Evolutionary conservation across 2,113 vertebrate species (phyloP), one percentile per base, ranked within the genome.

Genomic region (Nyctibius bracteatus): DNA sequence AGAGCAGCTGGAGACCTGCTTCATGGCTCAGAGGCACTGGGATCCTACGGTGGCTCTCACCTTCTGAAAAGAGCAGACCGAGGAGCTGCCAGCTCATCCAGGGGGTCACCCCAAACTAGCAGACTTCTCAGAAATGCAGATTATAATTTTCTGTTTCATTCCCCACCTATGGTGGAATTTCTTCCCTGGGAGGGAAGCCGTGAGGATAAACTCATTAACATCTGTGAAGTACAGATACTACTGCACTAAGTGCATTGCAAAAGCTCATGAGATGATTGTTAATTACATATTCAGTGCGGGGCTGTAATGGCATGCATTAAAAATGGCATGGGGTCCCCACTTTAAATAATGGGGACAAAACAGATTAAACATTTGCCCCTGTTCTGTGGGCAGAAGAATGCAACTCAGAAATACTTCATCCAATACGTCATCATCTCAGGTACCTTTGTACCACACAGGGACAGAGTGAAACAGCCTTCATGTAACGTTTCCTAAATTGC

Each of bases 151-250:
- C 58, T 33, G 3, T 39, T 80, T 88, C 70, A 52, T 88, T 55
- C 66, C 62, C 85, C 71, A 72, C 44, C 90, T 44, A 31, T 20
- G 20, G 88, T 2, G 17, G 81, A 57, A 59, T n/a, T 85, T 68
- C 47, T n/a, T 80, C 28, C 57, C 62, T 57, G 44, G 78, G 77
- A 94, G 70, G 47, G 24, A 70, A 88, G 63, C 85, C 80, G 79
- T 10, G 79, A 92, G 71, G 67, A 82, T 82, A 84, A 96, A 90
- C 74, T 82, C 85, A 35, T 72, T 70, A 86, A 80, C 66, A 92
- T 82, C 88, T 92, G 94, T 74, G 92, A 92, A 93, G 51, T 6
- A 43, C 63, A 84, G 94, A 81, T 35, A 67, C 88, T 68, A 43
- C 18, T 5, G 67, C 82, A 93, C 8, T 1, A 86, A 90, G 63